Evolutionary conservation across 2,888 invertebrate genomes (phyloP).

Genomic region (Drosophila cyrtoloma): DNA sequence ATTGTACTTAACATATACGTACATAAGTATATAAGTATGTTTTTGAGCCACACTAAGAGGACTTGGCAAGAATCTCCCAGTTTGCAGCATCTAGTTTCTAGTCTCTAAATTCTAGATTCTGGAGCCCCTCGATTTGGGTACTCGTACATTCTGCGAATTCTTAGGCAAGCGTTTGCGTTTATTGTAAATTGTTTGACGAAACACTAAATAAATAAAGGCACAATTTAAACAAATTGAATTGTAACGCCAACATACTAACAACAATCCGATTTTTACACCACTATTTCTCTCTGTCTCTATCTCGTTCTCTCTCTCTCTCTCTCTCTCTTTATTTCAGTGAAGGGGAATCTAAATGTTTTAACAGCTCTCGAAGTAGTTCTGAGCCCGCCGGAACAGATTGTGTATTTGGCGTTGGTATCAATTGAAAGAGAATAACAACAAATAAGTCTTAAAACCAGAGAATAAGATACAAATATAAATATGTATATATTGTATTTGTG

Average conservation of each 20-base stretch:
- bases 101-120: background rate
- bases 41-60: background rate
- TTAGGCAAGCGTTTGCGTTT: constrained; percentile 48
- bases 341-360: background rate
- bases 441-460: background rate
- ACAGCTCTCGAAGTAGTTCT: background rate
- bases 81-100: constrained; percentile 11
- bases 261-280: background rate
- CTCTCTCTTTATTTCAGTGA: background rate
- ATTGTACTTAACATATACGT: constrained; percentile 38
- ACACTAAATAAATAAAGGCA: constrained; percentile 53
- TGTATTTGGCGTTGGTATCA: background rate
- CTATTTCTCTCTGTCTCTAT: background rate
- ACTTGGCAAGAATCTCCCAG: constrained; percentile 4
- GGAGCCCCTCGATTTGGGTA: constrained; percentile 16
- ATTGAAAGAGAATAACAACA: background rate
- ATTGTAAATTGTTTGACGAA: constrained; percentile 68
- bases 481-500: background rate
- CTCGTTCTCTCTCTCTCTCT: background rate
- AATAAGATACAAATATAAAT: background rate
- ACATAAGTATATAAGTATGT: background rate
- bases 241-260: constrained; percentile 45
- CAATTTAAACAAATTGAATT: constrained; percentile 55
- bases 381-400: background rate
- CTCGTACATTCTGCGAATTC: constrained; percentile 21